Evolutionary conservation across 2,797 vertebrate species (phyloP).

Genomic region (Varecia variegata): DNA sequence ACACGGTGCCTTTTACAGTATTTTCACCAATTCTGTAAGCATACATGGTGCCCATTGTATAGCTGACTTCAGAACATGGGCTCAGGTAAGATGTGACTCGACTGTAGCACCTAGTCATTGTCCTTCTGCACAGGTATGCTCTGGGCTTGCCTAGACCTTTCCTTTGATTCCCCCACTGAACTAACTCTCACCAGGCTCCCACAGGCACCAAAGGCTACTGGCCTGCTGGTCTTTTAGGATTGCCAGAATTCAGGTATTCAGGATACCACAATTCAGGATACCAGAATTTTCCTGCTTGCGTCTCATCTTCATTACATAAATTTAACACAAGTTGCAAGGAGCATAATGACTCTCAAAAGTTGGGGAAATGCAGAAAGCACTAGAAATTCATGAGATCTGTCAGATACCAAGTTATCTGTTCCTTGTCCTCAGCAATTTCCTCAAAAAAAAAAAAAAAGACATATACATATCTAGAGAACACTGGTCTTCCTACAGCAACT

Average conservation of each 20-base stretch:
- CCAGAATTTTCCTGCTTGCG: neutral
- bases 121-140: neutral
- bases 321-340: neutral
- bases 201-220: neutral
- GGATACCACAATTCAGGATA: no score
- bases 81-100: no score
- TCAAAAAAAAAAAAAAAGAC: neutral
- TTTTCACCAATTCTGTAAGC: neutral
- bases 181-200: neutral
- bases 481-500: neutral
- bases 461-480: neutral
- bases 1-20: rapidly evolving
- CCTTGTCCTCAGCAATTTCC: neutral
- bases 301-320: neutral
- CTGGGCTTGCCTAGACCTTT: neutral
- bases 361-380: neutral
- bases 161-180: neutral
- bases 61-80: neutral
- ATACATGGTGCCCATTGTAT: rapidly evolving
- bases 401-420: neutral
- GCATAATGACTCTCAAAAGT: neutral
- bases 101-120: neutral
- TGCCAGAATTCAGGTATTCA: neutral
- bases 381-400: neutral
- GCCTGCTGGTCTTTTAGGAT: neutral